Conservation (phyloP, 1,140 invertebrate species). For the Bombyx mandarina region DNA sequence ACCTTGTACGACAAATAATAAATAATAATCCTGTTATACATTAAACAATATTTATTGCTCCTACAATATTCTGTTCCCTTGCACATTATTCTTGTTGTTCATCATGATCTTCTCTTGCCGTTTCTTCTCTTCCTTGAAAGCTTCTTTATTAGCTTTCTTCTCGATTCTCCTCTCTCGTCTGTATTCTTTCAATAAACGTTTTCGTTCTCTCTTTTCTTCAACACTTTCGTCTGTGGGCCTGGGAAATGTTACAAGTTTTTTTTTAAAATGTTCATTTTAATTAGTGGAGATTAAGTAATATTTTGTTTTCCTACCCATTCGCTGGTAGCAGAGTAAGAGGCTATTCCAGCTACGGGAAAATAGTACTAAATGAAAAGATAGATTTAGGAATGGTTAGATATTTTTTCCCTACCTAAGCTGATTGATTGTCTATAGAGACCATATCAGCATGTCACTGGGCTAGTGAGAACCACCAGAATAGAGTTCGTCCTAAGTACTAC, state of each 20-base stretch:
- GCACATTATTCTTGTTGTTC: constrained; percentile 81
- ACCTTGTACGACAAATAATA: no score
- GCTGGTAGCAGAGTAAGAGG: not conserved
- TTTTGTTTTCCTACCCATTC: no score
- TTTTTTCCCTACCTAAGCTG: no score
- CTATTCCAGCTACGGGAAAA: constrained; percentile 1
- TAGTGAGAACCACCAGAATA: no score
- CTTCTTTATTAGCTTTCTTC: constrained; percentile 87
- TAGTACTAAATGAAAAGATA: not conserved
- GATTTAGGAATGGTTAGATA: no score
- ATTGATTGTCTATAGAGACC: no score
- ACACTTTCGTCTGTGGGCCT: constrained; percentile 86
- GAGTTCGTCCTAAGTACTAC: no score
- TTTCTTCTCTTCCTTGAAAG: constrained; percentile 92
- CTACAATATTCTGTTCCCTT: constrained; percentile 76
- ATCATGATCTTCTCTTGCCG: constrained; percentile 82
- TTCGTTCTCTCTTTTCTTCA: constrained; percentile 86
- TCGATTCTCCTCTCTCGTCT: constrained; percentile 87
- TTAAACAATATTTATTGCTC: constrained; percentile 33
- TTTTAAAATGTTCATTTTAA: not conserved
- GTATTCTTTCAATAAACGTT: constrained; percentile 86
- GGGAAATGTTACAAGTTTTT: constrained; percentile 13
- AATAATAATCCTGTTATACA: constrained; percentile 2
- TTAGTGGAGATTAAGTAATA: not conserved
- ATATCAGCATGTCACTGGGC: no score